These are phyloP conservation scores for Pentalonia nigronervosa DNA, from an alignment of 1,140 invertebrate genomes.

Conservation along the genomic window DNA sequence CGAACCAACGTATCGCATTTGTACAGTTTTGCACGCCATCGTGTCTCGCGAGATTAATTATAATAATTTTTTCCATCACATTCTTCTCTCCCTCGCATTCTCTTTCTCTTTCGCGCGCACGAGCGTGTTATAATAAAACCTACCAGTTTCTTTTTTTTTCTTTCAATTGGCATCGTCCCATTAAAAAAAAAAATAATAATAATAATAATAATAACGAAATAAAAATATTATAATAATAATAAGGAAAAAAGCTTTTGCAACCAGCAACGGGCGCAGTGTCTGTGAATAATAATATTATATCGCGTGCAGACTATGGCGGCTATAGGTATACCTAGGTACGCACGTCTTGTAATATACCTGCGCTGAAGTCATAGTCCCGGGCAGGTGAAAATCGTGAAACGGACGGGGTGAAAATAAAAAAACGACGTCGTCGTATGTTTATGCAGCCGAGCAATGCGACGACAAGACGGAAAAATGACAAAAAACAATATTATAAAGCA, in stretches of 20 bases:
- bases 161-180: conserved; percentile 44
- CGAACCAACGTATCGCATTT: not conserved
- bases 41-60: conserved; percentile 34
- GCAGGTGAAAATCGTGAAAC: conserved; percentile 49
- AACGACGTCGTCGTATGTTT: not conserved
- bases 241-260: not conserved
- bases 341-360: not conserved
- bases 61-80: not conserved
- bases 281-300: not conserved
- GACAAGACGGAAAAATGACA: conserved; percentile 33
- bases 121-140: not conserved
- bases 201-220: conserved; percentile 1
- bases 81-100: not conserved
- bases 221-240: not conserved
- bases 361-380: not conserved
- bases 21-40: conserved; percentile 18
- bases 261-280: not conserved
- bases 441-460: not conserved
- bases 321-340: not conserved
- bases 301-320: conserved; percentile 23
- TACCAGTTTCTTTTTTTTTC: not conserved
- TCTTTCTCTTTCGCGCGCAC: not conserved
- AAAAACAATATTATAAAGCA: not conserved
- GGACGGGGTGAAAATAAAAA: not conserved
- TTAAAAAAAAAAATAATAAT: not conserved